Percentiles rank a stretch among this genome's conserved stretches.
These are phyloP conservation scores for Corythaeola cristata DNA, from an alignment of 2,113 vertebrate genomes.

Conservation along the genomic window DNA sequence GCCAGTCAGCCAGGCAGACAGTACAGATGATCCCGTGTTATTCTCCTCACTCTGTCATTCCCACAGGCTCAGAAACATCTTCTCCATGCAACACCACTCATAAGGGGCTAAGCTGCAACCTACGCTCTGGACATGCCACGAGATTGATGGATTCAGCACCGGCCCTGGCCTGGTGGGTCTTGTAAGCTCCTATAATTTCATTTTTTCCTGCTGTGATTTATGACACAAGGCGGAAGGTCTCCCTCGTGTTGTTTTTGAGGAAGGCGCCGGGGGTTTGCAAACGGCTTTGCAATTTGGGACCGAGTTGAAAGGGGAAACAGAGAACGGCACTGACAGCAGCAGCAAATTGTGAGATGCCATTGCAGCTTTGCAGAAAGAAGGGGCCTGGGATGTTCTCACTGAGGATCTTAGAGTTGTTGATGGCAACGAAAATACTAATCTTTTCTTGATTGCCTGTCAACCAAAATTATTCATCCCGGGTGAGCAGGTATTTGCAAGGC, in stretches of 20 bases:
- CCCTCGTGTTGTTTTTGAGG: not conserved
- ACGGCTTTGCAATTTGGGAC: not conserved
- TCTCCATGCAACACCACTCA: not conserved
- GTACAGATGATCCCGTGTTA: not conserved
- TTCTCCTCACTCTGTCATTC: not conserved
- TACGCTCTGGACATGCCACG: fast-evolving
- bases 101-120: not conserved
- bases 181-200: not conserved
- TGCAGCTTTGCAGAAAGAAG: not conserved
- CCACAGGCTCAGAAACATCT: not conserved
- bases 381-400: not conserved
- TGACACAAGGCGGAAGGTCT: not conserved
- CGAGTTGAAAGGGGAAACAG: not conserved
- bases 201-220: constrained; percentile 23
- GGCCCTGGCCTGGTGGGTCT: not conserved
- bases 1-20: not conserved
- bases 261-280: not conserved
- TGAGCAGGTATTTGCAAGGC: constrained; percentile 3
- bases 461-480: not conserved
- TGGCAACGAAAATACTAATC: not conserved
- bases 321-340: not conserved
- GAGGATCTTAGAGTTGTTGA: not conserved
- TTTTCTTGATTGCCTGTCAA: constrained; percentile 30
- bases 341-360: not conserved
- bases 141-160: not conserved